Evolutionary conservation across 2,113 vertebrate genomes (phyloP), one percentile per base, ranked within the genome.

Genomic region (Sprattus sprattus): DNA sequence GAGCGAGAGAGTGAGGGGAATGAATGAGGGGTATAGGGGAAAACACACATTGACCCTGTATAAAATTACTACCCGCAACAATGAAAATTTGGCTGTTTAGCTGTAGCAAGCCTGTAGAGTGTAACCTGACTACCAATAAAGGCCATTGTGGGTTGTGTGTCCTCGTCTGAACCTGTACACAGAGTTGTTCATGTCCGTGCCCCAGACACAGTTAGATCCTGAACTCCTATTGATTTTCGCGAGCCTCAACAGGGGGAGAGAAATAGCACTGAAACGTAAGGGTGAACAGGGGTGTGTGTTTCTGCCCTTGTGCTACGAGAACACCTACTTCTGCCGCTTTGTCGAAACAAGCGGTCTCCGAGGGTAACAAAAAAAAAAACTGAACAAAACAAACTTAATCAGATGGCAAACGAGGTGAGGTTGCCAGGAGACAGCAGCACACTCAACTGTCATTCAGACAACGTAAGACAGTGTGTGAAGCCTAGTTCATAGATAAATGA

Each of bases 91-190:
- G 50, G 25, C 44, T 28, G 8, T 50, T 71, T 49, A 25, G 46
- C n/a, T 81, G 57, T 57, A 45, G 44, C 82, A 47, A 82, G 86
- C 64, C 57, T 60, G 45, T 46, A 82, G 84, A 64, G 81, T 83
- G 84, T 82, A 1, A 44, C 84, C 86, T 75, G 78, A 87, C 28
- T 83, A 49, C 18, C 28, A 84, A 87, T 89, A 88, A 78, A 91
- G 89, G 89, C 87, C 87, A 86, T 25, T 49, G 82, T 90, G 88
- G 84, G 85, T 78, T 85, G 60, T 82, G 46, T 25, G 87, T 89
- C 89, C 87, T 90, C 85, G 84, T 75, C 87, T 91, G 88, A 92
- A 91, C 90, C 85, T 91, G 88, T 90, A 90, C 88, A 91, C 89
- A 92, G 88, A 87, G 85, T 89, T 88, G 82, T 89, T 75, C 90